These are phyloP conservation scores for Cherax destructor DNA, from an alignment of 1,140 invertebrate species.

Conservation along the genomic window DNA sequence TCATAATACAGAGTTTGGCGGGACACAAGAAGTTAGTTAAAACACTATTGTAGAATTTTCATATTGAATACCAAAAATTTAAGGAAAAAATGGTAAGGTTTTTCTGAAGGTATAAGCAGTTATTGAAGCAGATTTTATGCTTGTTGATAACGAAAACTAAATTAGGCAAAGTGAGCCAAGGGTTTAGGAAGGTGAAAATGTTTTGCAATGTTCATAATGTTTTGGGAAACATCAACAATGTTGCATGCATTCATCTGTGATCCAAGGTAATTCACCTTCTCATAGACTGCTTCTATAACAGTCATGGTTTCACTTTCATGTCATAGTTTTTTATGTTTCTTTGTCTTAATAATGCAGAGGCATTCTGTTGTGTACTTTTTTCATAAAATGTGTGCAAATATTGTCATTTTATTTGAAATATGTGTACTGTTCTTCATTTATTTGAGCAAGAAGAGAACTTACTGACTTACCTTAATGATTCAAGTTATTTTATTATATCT, in stretches of 20 bases:
- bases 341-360: neutral
- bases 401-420: neutral
- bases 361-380: neutral
- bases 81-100: slow-evolving; percentile 1
- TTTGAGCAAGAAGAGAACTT: neutral
- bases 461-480: neutral
- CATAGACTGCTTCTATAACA: neutral
- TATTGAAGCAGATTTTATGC: neutral
- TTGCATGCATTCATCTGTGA: no score
- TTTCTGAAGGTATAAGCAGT: neutral
- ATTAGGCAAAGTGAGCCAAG: no score
- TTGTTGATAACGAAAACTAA: no score
- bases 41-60: neutral
- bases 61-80: neutral
- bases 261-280: neutral
- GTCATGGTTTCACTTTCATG: neutral
- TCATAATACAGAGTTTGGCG: neutral
- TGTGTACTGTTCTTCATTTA: neutral
- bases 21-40: neutral
- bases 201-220: no score
- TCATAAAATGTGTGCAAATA: neutral
- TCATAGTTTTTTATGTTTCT: neutral
- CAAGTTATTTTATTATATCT: neutral
- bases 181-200: no score
- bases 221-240: no score